phyloP scores from a whole-genome alignment of 37 sponge, comb jelly and placozoan species.

The Aplysina aerophoba region DNA sequence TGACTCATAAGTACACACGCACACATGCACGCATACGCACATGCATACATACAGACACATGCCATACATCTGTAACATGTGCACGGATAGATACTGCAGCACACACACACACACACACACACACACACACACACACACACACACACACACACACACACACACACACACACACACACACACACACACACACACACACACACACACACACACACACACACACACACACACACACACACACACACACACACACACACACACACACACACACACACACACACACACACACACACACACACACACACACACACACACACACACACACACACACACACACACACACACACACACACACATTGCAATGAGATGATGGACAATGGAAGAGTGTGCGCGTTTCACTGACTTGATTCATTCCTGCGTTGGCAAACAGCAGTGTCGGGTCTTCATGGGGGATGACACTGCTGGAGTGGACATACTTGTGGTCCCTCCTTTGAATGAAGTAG shows the following conservation, averaged over 20 bases:
- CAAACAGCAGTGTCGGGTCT: constrained; percentile 94
- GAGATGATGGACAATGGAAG: background rate
- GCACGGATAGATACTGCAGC: background rate
- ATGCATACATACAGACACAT: constrained; percentile 19
- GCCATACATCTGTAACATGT: background rate
- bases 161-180: background rate
- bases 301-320: background rate
- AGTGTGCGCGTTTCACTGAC: constrained; percentile 36
- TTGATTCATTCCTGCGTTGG: constrained; percentile 99
- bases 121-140: background rate
- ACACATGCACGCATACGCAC: constrained; percentile 15
- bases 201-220: background rate
- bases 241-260: background rate
- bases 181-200: background rate
- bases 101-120: constrained; percentile 26
- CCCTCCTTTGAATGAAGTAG: constrained; percentile 65
- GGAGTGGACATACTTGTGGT: constrained; percentile 84
- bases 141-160: too few relatives aligned
- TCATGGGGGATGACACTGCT: constrained; percentile 90
- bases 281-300: background rate
- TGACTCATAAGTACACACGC: background rate
- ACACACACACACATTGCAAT: constrained; percentile 24
- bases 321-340: constrained; percentile 19
- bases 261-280: background rate
- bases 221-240: constrained; percentile 1